These are phyloP conservation scores for Drosophila peninsularis DNA, from an alignment of 2,888 invertebrate species.

Conservation along the genomic window DNA sequence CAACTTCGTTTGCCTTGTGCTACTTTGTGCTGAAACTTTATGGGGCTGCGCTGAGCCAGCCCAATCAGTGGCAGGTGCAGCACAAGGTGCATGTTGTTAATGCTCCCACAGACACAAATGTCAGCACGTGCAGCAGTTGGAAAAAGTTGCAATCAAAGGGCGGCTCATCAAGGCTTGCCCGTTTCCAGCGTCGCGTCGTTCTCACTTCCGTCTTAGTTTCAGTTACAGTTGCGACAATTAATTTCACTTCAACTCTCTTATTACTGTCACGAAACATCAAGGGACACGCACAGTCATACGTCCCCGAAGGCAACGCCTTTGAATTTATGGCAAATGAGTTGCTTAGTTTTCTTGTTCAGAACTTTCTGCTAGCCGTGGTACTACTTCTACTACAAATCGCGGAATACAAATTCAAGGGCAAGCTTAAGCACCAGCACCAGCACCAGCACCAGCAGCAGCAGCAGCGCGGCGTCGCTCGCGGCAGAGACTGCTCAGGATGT, in stretches of 20 bases:
- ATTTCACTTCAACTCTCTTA: conserved; percentile 74
- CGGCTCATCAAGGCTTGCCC: conserved; percentile 5
- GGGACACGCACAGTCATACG: conserved; percentile 65
- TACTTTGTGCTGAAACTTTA: conserved; percentile 42
- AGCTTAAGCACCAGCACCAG: conserved; percentile 23
- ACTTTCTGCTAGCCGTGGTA: conserved; percentile 49
- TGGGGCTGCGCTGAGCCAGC: conserved; percentile 3
- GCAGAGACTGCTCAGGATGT: conserved; percentile 7
- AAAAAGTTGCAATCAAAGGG: conserved; percentile 28
- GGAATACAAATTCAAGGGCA: conserved; percentile 64
- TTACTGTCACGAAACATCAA: conserved; percentile 72
- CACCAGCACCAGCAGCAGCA: conserved; percentile 10
- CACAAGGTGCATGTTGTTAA: conserved; percentile 26
- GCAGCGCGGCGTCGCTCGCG: background rate
- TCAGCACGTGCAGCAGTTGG: conserved; percentile 14
- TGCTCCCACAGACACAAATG: conserved; percentile 8
- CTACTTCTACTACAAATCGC: conserved; percentile 51
- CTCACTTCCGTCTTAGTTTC: conserved; percentile 48
- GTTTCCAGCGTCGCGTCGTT: conserved; percentile 2
- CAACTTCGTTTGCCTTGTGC: conserved; percentile 58
- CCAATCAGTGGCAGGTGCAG: conserved; percentile 24
- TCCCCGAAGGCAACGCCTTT: conserved; percentile 51
- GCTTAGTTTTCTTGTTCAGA: conserved; percentile 54
- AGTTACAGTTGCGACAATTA: conserved; percentile 69
- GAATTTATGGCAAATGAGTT: conserved; percentile 67